Base-by-base conservation (phyloP, 2,797 vertebrate species). In the Hypotaenidia philippensis region DNA sequence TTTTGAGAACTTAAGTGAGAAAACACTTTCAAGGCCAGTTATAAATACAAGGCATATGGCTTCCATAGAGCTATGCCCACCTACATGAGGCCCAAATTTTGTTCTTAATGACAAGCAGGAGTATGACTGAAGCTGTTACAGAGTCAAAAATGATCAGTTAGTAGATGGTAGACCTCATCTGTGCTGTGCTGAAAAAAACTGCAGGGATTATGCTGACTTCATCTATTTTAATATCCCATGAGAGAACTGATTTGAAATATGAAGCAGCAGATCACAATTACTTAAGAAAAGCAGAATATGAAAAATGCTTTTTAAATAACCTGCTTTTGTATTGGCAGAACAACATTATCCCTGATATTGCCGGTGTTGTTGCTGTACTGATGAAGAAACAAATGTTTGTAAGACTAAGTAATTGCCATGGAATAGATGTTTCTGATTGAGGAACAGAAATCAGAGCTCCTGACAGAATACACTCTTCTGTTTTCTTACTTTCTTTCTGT, bases 261-360 rank as follows among this genome's bases (percentile, higher is more conserved):
- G 17, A 87, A 92, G 68, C 2, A 6, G 38, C 66, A 75, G 26
- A 40, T 87, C 41, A 74, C 36, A 90, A 38, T 78, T 72, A 84
- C 53, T 64, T 70, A 52, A 50, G 31, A 70, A 87, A 89, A 85
- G 40, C 26, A 87, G n/a, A 92, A 87, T 81, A 38, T 68, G 57
- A 76, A 78, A 94, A 77, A n/a, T 19, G 18, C 7, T 91, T 63
- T 70, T 38, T 82, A 86, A 95, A 86, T 88, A 83, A 83, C 15
- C 50, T 82, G 52, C 11, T 78, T 86, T 83, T 68, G 31, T 17
- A 83, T 52, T 47, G 91, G 47, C 44, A 59, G 23, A 80, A 32
- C 16, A 81, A 25, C 52, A 59, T 80, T 81, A 64, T 23, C 11
- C 41, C 25, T 36, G 22, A 47, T 91, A 53, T 32, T 83, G 61